phyloP scores from a whole-genome alignment of 2,113 vertebrate species.

The Cyprinodon tularosa region DNA sequence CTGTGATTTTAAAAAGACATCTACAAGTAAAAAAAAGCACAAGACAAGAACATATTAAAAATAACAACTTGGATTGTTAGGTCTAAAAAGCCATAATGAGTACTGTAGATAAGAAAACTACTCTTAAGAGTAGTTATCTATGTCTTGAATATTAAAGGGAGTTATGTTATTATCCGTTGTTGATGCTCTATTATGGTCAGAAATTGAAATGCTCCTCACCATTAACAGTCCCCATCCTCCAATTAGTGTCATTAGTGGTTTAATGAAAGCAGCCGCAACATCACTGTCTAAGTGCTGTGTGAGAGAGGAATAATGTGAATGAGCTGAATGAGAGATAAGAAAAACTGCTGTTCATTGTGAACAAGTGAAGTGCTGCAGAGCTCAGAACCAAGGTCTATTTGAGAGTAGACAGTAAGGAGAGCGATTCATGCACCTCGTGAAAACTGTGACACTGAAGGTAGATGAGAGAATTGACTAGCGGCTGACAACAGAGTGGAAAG shows the following conservation, averaged over 20 bases:
- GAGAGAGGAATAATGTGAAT: slow-evolving; percentile 33
- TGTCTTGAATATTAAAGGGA: slow-evolving; percentile 28
- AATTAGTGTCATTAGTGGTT: slow-evolving; percentile 50
- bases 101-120: slow-evolving; percentile 3
- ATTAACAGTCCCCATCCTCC: not conserved
- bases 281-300: slow-evolving; percentile 24
- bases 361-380: slow-evolving; percentile 25
- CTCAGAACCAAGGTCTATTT: slow-evolving; percentile 17
- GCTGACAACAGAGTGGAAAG: slow-evolving; percentile 27
- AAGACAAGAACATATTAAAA: not conserved
- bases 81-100: not conserved
- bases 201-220: slow-evolving; percentile 2
- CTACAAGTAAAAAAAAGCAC: slow-evolving; percentile 21
- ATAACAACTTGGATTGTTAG: slow-evolving; percentile 23
- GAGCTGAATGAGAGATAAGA: slow-evolving; percentile 22
- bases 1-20: slow-evolving; percentile 11
- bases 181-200: slow-evolving; percentile 32
- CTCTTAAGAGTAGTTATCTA: slow-evolving; percentile 9
- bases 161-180: slow-evolving; percentile 36
- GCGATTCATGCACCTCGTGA: not conserved
- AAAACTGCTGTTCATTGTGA: slow-evolving; percentile 10
- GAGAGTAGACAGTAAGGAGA: slow-evolving; percentile 4
- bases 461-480: slow-evolving; percentile 19
- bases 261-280: slow-evolving; percentile 28
- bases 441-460: not conserved